Base-by-base conservation (phyloP, 2,888 invertebrate genomes). In the Marasmarcha lunaedactyla region DNA sequence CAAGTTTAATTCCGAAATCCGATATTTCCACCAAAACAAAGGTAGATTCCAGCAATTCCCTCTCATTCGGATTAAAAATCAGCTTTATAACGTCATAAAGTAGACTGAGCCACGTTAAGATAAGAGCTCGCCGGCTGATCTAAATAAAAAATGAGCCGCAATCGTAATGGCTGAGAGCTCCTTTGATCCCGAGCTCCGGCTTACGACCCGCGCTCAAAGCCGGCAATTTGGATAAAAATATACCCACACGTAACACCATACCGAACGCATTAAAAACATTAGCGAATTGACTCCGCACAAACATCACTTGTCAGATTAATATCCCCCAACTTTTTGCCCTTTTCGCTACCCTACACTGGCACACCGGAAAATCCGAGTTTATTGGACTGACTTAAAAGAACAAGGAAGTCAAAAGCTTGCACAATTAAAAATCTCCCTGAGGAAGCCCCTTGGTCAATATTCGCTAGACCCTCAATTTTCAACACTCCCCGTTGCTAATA, bases 81-180 rank as follows among this genome's bases (percentile, higher is more conserved):
- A 78, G 68, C 81, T 81, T 83, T 81, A 83, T 78, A 69, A 76
- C 81, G 61, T 81, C 78, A 83, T 81, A 83, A 83, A 81, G 66
- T 69, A 78, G 59, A 59, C 63, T 58, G 65, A 62, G 57, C 57
- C 53, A 59, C 68, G 68, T 73, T 73, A 76, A 79, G 81, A 81
- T 81, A 81, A 83, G 74, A 78, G 69, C 63, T 60, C 63, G 50
- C 53, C 52, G 55, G 59, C 60, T 54, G 54, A 52, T 63, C 69
- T 83, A 79, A 83, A 83, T 83, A 83, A 83, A 81, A 81, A 78
- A 83, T 83, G 81, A 81, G 83, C 81, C 78, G 69, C 79, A 79
- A 74, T 77, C 68, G 81, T 77, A 79, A 81, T 76, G 73, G 76
- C 57, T 51, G 60, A 57, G 53, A 57, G 66, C 61, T 20, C 67